These are phyloP conservation scores for Oreortyx pictus DNA, from an alignment of 2,797 vertebrate genomes.

Conservation along the genomic window DNA sequence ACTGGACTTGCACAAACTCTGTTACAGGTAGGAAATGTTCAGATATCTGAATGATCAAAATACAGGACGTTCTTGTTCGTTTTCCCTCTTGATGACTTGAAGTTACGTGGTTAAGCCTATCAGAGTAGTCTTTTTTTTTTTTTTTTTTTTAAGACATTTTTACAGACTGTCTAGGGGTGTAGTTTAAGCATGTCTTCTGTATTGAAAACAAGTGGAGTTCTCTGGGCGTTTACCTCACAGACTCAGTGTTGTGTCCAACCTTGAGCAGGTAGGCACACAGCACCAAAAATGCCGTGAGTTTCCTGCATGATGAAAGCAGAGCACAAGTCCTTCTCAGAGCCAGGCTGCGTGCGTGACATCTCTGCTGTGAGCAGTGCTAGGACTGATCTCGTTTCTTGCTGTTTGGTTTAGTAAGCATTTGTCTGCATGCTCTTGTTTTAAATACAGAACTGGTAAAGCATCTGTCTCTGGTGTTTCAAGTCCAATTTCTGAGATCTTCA, in stretches of 20 bases:
- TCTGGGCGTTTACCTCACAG: not conserved
- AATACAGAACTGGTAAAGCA: not conserved
- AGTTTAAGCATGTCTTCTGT: not conserved
- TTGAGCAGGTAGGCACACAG: not conserved
- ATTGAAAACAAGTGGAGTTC: not conserved
- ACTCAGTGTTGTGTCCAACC: not conserved
- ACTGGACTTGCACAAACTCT: not conserved
- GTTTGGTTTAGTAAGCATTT: not conserved
- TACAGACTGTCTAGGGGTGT: not conserved
- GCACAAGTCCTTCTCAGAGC: not conserved
- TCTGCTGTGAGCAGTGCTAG: not conserved
- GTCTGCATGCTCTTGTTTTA: constrained; percentile 17
- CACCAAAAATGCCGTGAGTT: not conserved
- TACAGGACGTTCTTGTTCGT: not conserved
- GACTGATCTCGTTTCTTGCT: not conserved
- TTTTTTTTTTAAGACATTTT: not conserved
- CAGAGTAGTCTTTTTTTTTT: not conserved
- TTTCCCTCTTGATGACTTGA: not conserved
- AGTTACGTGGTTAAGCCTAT: not conserved
- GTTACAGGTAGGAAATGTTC: not conserved
- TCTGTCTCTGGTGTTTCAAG: not conserved
- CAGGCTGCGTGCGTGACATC: not conserved
- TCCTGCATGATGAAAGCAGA: not conserved
- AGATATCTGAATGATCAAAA: not conserved
- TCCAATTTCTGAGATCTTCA: not conserved